Evolutionary conservation across 2,888 invertebrate species (phyloP).

Genomic region (Caenorhabditis macrosperma): DNA sequence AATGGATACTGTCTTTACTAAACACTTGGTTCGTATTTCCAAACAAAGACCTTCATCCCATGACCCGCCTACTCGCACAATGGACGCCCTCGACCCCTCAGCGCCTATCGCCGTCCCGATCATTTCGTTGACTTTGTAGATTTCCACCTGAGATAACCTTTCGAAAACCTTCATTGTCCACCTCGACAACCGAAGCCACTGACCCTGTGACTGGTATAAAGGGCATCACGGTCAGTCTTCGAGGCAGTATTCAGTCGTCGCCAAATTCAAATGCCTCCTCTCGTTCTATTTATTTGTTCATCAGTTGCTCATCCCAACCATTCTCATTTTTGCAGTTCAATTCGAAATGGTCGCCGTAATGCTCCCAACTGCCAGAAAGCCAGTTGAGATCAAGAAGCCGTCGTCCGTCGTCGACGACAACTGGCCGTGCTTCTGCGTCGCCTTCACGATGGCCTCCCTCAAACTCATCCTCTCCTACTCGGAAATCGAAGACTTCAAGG

Average conservation of each 20-base stretch:
- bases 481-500: constrained; percentile 25
- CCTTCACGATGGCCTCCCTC: constrained; percentile 34
- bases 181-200: constrained; percentile 10
- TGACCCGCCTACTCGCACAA: not conserved
- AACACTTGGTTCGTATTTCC: constrained; percentile 38
- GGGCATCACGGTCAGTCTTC: not conserved
- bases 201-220: constrained; percentile 41
- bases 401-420: constrained; percentile 18
- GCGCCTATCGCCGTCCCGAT: constrained; percentile 11
- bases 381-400: constrained; percentile 11
- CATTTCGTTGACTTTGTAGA: constrained; percentile 23
- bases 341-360: constrained; percentile 40
- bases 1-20: not conserved
- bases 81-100: constrained; percentile 36
- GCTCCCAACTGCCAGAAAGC: constrained; percentile 42
- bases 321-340: not conserved
- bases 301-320: not conserved
- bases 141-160: constrained; percentile 17
- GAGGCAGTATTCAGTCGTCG: not conserved
- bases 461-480: constrained; percentile 28
- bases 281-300: constrained; percentile 30
- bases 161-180: constrained; percentile 18
- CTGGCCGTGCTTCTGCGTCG: constrained; percentile 40
- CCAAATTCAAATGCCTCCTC: not conserved
- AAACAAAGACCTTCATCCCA: constrained; percentile 17